Base-by-base conservation (phyloP, 2,797 vertebrate genomes). In the Alauda arvensis region DNA sequence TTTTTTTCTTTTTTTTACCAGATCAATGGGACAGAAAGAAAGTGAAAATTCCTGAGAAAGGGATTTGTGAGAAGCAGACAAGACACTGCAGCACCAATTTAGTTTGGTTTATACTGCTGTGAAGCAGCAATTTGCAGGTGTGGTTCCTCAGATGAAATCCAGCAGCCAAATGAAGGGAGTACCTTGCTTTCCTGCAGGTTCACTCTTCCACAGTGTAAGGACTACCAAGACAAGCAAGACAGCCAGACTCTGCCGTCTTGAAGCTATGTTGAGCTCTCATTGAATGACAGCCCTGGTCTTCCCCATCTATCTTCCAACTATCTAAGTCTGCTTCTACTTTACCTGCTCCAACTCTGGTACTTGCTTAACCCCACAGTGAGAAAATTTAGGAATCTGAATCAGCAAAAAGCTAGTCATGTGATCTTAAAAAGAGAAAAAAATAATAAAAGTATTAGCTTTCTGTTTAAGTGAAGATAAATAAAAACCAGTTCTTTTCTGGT, bases 401-500 rank as follows among this genome's bases (percentile, higher is more conserved):
- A 85, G 37, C 25, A 79, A 66, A 82, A 66, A 34, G 14, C 28
- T 46, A 53, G 34, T 31, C 53, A 16, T 6, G 18, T 0, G 6
- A 20, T 24, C 16, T 12, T 2, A 1, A 3, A 8, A 29, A 7
- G 1, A 3, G 5, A n/a, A 11, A 55, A 55, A 51, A 31, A 4
- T 0, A 51, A 61, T 15, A 37, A 70, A 52, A 62, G 33, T 24
- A 39, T 3, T 12, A 23, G 7, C 3, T 83, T 48, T 51, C 46
- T 59, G 18, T 70, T 55, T 62, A 45, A 8, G 10, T 8, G 8
- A 83, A 52, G 34, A 31, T 25, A 66, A 66, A 60, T 34, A 52
- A 83, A 49, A 45, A 56, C 0, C 9, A 77, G 15, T 14, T 52
- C n/a, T n/a, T n/a, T n/a, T n/a, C 23, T 70, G 37, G 11, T 10